Evolutionary conservation across 2,797 vertebrate species (phyloP).

Genomic region (Atherinosoma microstoma): DNA sequence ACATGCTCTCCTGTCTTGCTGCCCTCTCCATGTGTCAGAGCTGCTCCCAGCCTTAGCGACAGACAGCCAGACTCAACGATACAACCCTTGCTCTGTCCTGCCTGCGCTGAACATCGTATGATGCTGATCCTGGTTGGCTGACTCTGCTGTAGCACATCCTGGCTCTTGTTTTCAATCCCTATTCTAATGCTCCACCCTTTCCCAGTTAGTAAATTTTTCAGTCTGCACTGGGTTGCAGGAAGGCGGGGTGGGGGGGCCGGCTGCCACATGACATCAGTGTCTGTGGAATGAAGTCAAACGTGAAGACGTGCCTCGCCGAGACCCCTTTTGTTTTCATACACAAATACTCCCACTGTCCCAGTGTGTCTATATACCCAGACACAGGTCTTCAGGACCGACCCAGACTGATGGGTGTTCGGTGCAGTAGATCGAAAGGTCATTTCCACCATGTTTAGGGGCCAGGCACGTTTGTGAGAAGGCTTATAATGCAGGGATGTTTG

Average conservation of each 20-base stretch:
- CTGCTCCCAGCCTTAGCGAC: conserved; percentile 46
- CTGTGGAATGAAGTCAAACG: conserved; percentile 68
- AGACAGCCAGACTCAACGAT: conserved; percentile 30
- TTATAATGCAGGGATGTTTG: conserved; percentile 8
- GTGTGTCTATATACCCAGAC: conserved; percentile 28
- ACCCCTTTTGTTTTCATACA: conserved; percentile 64
- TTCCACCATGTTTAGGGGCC: conserved; percentile 3
- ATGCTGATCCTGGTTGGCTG: conserved; percentile 26
- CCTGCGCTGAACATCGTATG: conserved; percentile 13
- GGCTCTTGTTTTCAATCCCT: conserved; percentile 25
- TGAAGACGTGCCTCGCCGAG: conserved; percentile 60
- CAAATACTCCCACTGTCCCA: conserved; percentile 44
- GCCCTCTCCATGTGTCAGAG: conserved; percentile 41
- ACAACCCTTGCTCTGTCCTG: conserved; percentile 6
- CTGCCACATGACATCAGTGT: conserved; percentile 69
- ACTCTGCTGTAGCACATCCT: conserved; percentile 28
- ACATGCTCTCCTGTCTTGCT: conserved; percentile 11
- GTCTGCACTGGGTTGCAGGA: conserved; percentile 34
- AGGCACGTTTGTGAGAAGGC: neutral
- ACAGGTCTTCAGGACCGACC: conserved; percentile 36
- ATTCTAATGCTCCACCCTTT: conserved; percentile 42
- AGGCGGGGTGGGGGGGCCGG: conserved; percentile 39
- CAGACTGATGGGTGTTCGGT: conserved; percentile 12
- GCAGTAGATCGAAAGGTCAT: conserved; percentile 19
- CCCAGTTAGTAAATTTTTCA: conserved; percentile 43